Evolutionary conservation across 2,888 invertebrate species (phyloP).

Genomic region (Timema podura): DNA sequence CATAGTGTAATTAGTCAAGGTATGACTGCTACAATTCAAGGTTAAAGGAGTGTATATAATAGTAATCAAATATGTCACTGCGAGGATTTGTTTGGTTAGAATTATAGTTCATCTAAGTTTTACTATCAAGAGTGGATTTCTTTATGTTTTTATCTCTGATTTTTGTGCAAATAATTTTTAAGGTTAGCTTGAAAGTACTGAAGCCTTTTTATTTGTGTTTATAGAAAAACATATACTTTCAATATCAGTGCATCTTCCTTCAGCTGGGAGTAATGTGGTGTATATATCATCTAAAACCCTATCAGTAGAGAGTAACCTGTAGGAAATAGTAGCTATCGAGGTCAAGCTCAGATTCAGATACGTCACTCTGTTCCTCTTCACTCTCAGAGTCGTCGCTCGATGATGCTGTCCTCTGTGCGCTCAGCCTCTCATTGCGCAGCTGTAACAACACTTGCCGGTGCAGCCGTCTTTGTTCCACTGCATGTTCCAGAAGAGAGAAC

Average conservation of each 20-base stretch:
- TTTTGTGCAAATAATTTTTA: no score
- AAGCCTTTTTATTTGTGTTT: not conserved
- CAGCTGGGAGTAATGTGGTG: no score
- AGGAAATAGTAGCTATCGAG: constrained; percentile 86
- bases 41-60: no score
- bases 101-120: no score
- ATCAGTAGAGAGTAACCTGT: constrained; percentile 38
- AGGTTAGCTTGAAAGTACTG: not conserved
- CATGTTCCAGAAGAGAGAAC: constrained; percentile 84
- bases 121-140: no score
- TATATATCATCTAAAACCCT: not conserved
- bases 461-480: constrained; percentile 78
- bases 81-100: no score
- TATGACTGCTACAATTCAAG: no score
- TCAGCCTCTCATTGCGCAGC: constrained; percentile 63
- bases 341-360: constrained; percentile 59
- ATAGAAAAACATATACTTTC: no score
- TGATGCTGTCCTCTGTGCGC: constrained; percentile 51
- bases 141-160: no score
- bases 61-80: no score
- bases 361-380: constrained; percentile 77
- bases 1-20: no score
- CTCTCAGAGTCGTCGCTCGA: constrained; percentile 76
- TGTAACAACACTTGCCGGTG: constrained; percentile 74
- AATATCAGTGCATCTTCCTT: no score